Base-by-base conservation (phyloP, 1,140 invertebrate species). In the Meloidogyne chitwoodi region DNA sequence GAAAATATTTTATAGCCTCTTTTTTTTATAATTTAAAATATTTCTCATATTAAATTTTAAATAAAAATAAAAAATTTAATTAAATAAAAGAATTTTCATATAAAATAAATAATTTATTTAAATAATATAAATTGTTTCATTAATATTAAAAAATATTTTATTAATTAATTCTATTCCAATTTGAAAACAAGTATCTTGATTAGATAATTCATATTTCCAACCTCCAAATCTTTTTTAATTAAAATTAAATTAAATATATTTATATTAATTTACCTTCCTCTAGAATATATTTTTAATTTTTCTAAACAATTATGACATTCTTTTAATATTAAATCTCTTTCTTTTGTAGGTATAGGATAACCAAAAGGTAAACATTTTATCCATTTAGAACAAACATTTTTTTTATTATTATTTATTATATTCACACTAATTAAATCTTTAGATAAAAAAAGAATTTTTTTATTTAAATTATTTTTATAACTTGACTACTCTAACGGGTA, bases 191-290 rank as follows among this genome's bases (percentile, higher is more conserved):
- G 76, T 63, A 70, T 83, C 82, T 64, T 83, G 82, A 75, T 83
- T 83, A 22, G 82, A 83, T 10, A 75, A 66, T 68, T 83, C 82
- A 72, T 83, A 83, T 26, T 79, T 74, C 82, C 82, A 83, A 19
- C 69, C 73, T 29, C 82, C 82, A 44, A 83, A 83, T 69, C 76
- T 74, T n/a, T 24, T 26, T n/a, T 74, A n/a, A 22, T 16, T 11
- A 12, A 73, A 27, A 22, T 19, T 38, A 27, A 65, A 69, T 31
- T 24, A 41, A 41, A 31, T 29, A n/a, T 66, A 38, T 4, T 24
- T 61, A 79, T 16, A 22, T 68, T 31, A 79, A 16, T 24, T 63
- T 62, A 78, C 68, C 81, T 66, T 10, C 82, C 82, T 14, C 82
- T 38, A 14, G 74, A 79, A 77, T 81, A 83, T 68, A 83, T 83